Evolutionary conservation across 2,797 vertebrate genomes (phyloP), one percentile per base, ranked within the genome.

Genomic region (Urophycis tenuis): DNA sequence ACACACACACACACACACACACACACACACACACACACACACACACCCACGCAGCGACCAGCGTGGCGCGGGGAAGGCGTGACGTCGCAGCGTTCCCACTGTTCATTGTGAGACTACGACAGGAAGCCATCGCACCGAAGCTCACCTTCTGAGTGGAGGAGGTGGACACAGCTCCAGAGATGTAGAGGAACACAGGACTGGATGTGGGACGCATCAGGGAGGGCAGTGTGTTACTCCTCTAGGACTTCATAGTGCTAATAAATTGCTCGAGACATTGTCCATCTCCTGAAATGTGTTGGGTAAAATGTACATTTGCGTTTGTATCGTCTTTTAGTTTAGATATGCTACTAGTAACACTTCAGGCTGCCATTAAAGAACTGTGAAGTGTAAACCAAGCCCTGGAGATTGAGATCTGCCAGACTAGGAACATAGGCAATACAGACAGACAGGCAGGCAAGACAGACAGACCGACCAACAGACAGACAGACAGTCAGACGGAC

Each of bases 381-480:
- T 49, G 36, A n/a, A n/a, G n/a, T 36, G 5, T 19, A 60, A 60
- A 11, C 53, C 7, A 25, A 60, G 5, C 17, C 53, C n/a, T 25
- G 53, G n/a, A 22, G n/a, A 1, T 60, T n/a, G 53, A 9, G 53
- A 25, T 67, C 60, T 25, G 60, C 3, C n/a, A n/a, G n/a, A n/a
- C n/a, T n/a, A n/a, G n/a, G n/a, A n/a, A n/a, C n/a, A n/a, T n/a
- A 71, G 70, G 31, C 32, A 71, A 71, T 5, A 72, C 71, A 72
- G 32, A 72, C 71, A 33, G 32, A 53, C 1, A 53, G 49, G 7
- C 22, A 53, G 49, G 19, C 6, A 53, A 45, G 3, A 34, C 71
- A 33, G 32, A 34, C 71, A 85, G 85, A 25, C 34, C n/a, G 31
- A 34, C 31, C 84, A 85, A 25, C 22, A n/a, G 84, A 73, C 84